Evolutionary conservation across 2,797 vertebrate genomes (phyloP), one percentile per base, ranked within the genome.

Genomic region (Amphiprion clarkii): DNA sequence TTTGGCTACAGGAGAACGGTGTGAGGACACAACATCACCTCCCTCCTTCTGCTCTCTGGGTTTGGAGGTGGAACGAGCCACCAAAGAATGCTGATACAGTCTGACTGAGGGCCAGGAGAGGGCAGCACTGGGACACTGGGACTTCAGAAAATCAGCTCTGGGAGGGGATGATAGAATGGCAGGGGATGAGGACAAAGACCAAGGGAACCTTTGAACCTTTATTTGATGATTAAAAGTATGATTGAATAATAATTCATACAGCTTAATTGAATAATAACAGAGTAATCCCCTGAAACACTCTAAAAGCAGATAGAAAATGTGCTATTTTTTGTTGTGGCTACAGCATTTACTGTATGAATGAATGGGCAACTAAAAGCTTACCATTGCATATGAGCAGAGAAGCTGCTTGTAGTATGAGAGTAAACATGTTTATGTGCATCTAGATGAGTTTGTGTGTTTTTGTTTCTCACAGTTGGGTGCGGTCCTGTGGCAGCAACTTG

Each of bases 401-500:
- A 13, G 13, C 29, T 48, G 2, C 29, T n/a, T 27, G 23, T 27
- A 29, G 4, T 64, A 33, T 51, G 13, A 29, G 29, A 54, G 6
- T 27, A 0, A 57, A 14, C 23, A 23, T 9, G n/a, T 49, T n/a
- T 58, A 42, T 9, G 25, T 59, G 44, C 10, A 39, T 29, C 21
- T 3, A 39, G 14, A 44, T 17, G 48, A 8, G n/a, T 33, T 51
- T 71, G 49, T 54, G 49, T 69, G 46, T 71, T 48, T 44, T 36
- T 23, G 25, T 44, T 56, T 88, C 96, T 95, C 87, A 98, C 97
- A 98, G 84, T 25, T 93, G 78, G n/a, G 75, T 21, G 27, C 95
- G 93, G 81, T 98, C 96, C 11, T 94, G 92, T 13, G 61, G 91
- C 63, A 97, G 76, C 63, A 98, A 94, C 74, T 97, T 96, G 16